Evolutionary conservation across 2,797 vertebrate species (phyloP), one percentile per base, ranked within the genome.

Genomic region (Sebastes paucispinis): DNA sequence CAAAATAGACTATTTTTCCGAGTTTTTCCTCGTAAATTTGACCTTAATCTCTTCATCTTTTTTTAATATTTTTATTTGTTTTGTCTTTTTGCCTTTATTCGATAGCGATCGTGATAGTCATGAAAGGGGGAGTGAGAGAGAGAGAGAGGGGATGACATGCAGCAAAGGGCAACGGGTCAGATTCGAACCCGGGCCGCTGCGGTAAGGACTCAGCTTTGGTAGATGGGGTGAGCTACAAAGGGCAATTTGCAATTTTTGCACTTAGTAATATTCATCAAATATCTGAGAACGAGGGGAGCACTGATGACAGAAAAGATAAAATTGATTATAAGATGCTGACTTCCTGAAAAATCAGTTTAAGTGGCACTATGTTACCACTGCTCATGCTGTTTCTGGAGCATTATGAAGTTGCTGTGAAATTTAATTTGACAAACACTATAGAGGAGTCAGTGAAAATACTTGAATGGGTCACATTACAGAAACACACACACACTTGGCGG

Each of bases 381-480:
- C 59, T 54, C 64, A 3, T 58, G 71, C 62, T 80, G 76, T 85
- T 80, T 75, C 55, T 72, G 81, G 18, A 79, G 29, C 65, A 29
- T 66, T 68, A 65, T 62, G 73, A 75, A 70, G 76, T 52, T 47
- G 18, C 66, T 58, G 70, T 57, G 27, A 83, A 79, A 84, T 86
- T 54, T 58, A 60, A 87, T 88, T 73, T 77, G 58, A 73, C 10
- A 27, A 54, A 70, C 60, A 63, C 84, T 81, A 73, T 1, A 9
- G 80, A 77, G 76, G 34, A 76, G 47, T 55, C 18, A 10, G 62
- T 22, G 69, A 79, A 78, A 80, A 77, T 80, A 82, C 77, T 79
- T 31, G 59, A 82, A 80, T 34, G 69, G 74, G 60, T 80, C 75
- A 78, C 55, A 39, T 81, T 83, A 79, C 58, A 65, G 29, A 7